Base-by-base conservation (phyloP, 2,113 vertebrate genomes). In the Pontoporia blainvillei region DNA sequence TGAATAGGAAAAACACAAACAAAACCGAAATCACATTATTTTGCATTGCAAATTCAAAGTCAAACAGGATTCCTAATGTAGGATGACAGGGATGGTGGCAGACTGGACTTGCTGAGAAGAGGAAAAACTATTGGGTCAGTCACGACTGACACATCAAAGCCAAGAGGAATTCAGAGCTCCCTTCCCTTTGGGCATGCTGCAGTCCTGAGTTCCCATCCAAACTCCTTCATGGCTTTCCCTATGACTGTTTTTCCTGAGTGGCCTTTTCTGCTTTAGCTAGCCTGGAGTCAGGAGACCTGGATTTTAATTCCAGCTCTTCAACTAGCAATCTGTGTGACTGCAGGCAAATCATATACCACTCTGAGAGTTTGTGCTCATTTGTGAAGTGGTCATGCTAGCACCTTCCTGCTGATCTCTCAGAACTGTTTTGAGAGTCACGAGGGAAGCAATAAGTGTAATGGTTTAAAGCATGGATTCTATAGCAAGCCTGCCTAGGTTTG, bases 21-120 rank as follows among this genome's bases (percentile, higher is more conserved):
- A 72, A 31, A 78, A 83, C 29, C 6, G 64, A 81, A 90, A 90
- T 78, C 11, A 21, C 25, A 15, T 78, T 27, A n/a, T 46, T 96
- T 90, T 75, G 34, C 84, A 52, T 57, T 94, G 87, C 36, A 92
- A 78, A 94, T 73, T 91, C 54, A 73, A 18, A 90, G 72, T 49
- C 72, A 52, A 62, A 66, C 1, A 46, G 25, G 39, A 94, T 75
- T 92, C 67, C 83, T 94, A 59, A 81, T 44, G 75, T 34, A 75
- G 62, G 29, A 75, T 94, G 73, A 66, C 73, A 84, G 29, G 36
- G 39, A 91, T 6, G 2, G 25, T 86, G 23, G 44, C 46, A 87
- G 78, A 94, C 87, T 1, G 49, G 41, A 75, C 79, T 73, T 59
- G 9, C 25, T 49, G n/a, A 5, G 72, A 81, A 92, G 25, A 15